phyloP scores from a whole-genome alignment of 1,140 invertebrate species.

The Drosophila mojavensis region DNA sequence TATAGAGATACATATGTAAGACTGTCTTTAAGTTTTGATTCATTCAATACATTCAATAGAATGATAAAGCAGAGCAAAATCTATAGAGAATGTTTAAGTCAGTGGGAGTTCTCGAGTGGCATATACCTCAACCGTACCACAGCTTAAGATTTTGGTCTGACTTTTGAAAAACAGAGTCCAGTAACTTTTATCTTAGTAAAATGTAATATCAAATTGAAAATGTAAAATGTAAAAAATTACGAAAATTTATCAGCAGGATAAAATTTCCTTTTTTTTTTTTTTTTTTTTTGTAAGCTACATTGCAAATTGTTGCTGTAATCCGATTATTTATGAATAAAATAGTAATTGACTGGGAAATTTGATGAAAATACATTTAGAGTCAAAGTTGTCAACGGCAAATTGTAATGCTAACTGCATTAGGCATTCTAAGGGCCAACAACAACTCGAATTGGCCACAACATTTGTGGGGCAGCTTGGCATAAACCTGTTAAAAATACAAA shows the following conservation, averaged over 20 bases:
- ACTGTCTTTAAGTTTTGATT: no score
- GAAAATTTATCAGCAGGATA: background rate
- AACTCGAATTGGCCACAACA: background rate
- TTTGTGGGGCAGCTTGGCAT: background rate
- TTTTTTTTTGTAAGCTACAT: background rate
- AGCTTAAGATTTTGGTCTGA: no score
- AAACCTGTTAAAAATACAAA: slow-evolving; percentile 2
- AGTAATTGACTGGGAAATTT: background rate
- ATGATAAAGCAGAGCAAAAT: no score
- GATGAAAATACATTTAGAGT: background rate
- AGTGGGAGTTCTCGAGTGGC: no score
- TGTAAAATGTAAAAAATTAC: background rate
- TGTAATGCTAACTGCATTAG: background rate
- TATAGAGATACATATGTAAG: no score
- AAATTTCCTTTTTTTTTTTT: background rate
- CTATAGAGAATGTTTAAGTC: no score
- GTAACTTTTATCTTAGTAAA: no score
- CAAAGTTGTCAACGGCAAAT: background rate
- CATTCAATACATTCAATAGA: no score
- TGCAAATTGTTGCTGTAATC: background rate
- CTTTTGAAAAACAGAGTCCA: no score
- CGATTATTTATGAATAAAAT: background rate
- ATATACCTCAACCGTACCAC: no score
- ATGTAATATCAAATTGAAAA: no score
- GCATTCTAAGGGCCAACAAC: slow-evolving; percentile 27